A percentile compares a stretch with the other conserved stretches of the same genome.
Conservation (phyloP, 2,888 invertebrate genomes). For the Teinopalpus imperialis region DNA sequence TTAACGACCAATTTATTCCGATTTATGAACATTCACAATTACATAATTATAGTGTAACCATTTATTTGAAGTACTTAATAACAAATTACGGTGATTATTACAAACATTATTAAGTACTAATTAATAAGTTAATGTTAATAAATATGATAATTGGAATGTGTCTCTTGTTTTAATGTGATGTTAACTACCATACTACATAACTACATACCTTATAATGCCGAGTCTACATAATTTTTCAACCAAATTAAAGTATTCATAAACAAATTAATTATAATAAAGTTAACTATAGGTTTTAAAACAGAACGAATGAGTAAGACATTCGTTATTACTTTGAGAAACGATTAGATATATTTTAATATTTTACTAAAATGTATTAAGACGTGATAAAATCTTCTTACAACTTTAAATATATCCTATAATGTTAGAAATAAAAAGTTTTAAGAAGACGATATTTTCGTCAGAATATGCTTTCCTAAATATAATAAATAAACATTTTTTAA, state of each 20-base stretch:
- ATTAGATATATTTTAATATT: too few relatives aligned
- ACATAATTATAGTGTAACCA: not conserved
- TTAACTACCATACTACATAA: slow-evolving; percentile 6
- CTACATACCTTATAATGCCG: not conserved
- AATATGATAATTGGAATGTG: slow-evolving; percentile 15
- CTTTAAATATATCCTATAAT: too few relatives aligned
- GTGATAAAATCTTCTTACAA: too few relatives aligned
- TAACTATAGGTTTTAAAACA: too few relatives aligned
- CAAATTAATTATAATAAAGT: too few relatives aligned
- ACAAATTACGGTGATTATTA: not conserved
- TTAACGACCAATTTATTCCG: not conserved
- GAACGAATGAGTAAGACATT: too few relatives aligned
- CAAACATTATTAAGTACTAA: not conserved
- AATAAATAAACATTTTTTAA: too few relatives aligned
- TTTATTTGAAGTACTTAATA: not conserved
- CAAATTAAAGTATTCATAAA: not conserved
- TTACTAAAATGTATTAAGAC: too few relatives aligned
- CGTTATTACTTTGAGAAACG: too few relatives aligned
- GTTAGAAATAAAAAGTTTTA: too few relatives aligned
- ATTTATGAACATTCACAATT: slow-evolving; percentile 1
- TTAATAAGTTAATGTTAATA: slow-evolving; percentile 9
- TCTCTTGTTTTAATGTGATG: slow-evolving; percentile 18
- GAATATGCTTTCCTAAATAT: too few relatives aligned
- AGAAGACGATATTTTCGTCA: too few relatives aligned
- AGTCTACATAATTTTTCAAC: not conserved